Percentiles rank a stretch among this genome's conserved stretches.
Evolutionary conservation across 23 tunicate species (phyloP).

Genomic region (Diplosoma virens): DNA sequence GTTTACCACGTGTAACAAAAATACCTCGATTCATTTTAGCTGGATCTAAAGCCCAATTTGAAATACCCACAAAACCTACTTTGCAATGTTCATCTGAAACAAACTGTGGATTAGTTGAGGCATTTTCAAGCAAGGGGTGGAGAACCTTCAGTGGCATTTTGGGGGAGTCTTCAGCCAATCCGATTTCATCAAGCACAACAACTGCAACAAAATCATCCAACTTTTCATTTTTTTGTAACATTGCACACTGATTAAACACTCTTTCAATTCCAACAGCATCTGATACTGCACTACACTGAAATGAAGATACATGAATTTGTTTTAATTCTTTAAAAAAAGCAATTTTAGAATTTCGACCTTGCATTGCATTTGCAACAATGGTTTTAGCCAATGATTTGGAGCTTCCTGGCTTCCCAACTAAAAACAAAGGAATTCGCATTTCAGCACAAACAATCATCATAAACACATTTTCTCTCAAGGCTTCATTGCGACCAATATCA

Average conservation of each 20-base stretch:
- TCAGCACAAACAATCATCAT: slow-evolving; percentile 65
- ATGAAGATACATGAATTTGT: slow-evolving; percentile 56
- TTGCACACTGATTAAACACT: slow-evolving; percentile 53
- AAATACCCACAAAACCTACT: slow-evolving; percentile 67
- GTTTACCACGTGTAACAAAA: slow-evolving; percentile 52
- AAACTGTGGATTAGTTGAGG: neutral
- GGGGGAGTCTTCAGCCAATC: slow-evolving; percentile 70
- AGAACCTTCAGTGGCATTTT: slow-evolving; percentile 56
- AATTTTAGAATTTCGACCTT: slow-evolving; percentile 35
- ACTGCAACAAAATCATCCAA: slow-evolving; percentile 43
- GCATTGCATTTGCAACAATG: slow-evolving; percentile 51
- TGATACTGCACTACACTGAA: slow-evolving; percentile 66
- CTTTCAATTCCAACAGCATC: slow-evolving; percentile 75
- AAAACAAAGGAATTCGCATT: slow-evolving; percentile 60
- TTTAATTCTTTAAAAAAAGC: slow-evolving; percentile 36
- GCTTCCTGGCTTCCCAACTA: slow-evolving; percentile 67
- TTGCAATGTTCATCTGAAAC: neutral
- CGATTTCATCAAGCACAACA: slow-evolving; percentile 73
- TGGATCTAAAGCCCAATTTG: slow-evolving; percentile 70
- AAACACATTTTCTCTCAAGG: slow-evolving; percentile 54
- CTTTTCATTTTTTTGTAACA: slow-evolving; percentile 47
- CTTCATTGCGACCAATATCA: slow-evolving; percentile 56
- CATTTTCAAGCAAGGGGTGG: slow-evolving; percentile 56
- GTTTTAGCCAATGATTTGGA: slow-evolving; percentile 71
- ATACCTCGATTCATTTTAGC: slow-evolving; percentile 79